phyloP scores from a whole-genome alignment of 2,888 invertebrate species.

The Drosophila silvestris region DNA sequence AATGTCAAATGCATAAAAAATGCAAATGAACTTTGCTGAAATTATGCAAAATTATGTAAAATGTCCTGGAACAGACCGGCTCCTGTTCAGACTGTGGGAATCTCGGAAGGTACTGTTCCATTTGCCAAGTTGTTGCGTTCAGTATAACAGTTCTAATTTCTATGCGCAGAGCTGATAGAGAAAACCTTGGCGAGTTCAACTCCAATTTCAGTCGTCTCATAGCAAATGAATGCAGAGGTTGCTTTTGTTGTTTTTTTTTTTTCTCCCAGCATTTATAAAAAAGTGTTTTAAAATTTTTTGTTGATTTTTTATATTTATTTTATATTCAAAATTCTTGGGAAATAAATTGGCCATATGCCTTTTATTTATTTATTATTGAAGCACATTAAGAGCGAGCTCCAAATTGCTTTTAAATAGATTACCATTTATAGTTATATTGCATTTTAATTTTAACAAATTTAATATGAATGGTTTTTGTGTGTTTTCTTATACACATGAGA shows the following conservation, averaged over 20 bases:
- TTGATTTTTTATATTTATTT: background rate
- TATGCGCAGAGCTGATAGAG: conserved; percentile 30
- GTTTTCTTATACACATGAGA: background rate
- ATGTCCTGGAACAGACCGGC: conserved; percentile 28
- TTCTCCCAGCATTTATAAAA: background rate
- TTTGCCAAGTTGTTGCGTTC: conserved; percentile 40
- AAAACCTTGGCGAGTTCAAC: background rate
- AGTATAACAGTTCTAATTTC: conserved; percentile 37
- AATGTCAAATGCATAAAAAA: conserved; percentile 63
- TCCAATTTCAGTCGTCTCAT: conserved; percentile 25
- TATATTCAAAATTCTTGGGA: background rate
- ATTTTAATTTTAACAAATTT: background rate
- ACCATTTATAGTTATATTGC: background rate
- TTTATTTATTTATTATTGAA: background rate
- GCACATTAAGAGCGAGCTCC: fast-evolving
- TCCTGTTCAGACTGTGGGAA: background rate
- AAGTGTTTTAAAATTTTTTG: background rate
- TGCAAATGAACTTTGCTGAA: conserved; percentile 67
- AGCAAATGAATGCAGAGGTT: conserved; percentile 17
- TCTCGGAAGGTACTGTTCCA: conserved; percentile 37
- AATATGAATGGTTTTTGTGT: background rate
- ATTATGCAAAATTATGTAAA: conserved; percentile 68
- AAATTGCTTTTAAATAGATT: background rate
- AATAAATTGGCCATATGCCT: background rate
- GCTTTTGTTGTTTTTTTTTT: background rate